A percentile compares a stretch with the other conserved stretches of the same genome.
phyloP scores from a whole-genome alignment of 2,888 invertebrate species.

The Endomychus coccineus region DNA sequence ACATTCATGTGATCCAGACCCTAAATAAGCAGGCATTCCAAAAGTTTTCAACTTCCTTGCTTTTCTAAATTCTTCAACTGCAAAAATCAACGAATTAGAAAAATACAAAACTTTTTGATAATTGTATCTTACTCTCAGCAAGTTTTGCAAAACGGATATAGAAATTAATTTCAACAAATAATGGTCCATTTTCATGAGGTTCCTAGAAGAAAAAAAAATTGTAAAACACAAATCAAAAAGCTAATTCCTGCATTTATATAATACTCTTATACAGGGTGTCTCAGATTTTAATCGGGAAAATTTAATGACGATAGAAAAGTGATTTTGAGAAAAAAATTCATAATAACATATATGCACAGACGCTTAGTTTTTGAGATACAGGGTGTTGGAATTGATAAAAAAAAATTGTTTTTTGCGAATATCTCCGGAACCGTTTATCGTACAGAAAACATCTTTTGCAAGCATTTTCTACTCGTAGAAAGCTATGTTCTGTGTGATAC shows the following conservation, averaged over 20 bases:
- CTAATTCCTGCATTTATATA: too few relatives aligned
- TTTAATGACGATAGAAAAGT: constrained; percentile 1
- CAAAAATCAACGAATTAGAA: constrained; percentile 22
- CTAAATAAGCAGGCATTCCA: constrained; percentile 80
- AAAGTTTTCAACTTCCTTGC: constrained; percentile 60
- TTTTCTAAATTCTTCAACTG: constrained; percentile 66
- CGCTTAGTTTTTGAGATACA: too few relatives aligned
- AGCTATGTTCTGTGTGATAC: too few relatives aligned
- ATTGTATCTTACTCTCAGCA: constrained; percentile 55
- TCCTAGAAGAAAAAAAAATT: constrained; percentile 53
- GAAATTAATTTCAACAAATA: constrained; percentile 91
- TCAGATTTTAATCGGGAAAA: not conserved
- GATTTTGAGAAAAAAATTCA: too few relatives aligned
- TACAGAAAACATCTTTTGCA: too few relatives aligned
- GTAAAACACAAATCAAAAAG: not conserved
- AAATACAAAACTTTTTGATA: constrained; percentile 1
- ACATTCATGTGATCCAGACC: constrained; percentile 74
- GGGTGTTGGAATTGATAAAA: too few relatives aligned
- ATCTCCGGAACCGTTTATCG: too few relatives aligned
- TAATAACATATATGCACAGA: too few relatives aligned
- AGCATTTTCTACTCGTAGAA: too few relatives aligned
- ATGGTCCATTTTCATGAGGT: constrained; percentile 85
- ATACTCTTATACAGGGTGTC: too few relatives aligned
- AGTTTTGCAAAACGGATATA: constrained; percentile 69
- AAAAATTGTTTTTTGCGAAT: too few relatives aligned